phyloP scores from a whole-genome alignment of 30 jellyfish, hydroid and myxozoan species.

The Aurelia sp. region DNA sequence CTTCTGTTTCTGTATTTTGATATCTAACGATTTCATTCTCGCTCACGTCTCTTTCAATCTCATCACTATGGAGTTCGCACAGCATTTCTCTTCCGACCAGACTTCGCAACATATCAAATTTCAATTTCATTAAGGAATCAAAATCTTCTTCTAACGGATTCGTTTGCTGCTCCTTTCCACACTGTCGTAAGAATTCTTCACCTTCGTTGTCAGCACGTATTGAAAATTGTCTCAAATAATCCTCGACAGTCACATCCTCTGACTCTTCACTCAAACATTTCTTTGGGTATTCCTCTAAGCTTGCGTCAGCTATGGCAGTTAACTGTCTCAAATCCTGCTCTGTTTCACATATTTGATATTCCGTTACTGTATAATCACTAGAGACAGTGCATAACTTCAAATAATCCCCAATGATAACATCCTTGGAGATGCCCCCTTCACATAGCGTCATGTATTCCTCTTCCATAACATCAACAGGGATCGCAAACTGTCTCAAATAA shows the following conservation, averaged over 20 bases:
- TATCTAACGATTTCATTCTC: no score
- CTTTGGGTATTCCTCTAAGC: neutral
- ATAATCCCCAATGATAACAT: no score
- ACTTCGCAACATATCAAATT: neutral
- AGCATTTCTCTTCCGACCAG: no score
- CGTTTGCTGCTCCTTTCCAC: neutral
- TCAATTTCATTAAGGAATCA: neutral
- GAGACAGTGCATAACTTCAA: no score
- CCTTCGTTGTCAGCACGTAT: neutral
- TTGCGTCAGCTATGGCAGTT: neutral
- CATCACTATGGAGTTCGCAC: no score
- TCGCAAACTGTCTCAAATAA: constrained; percentile 3
- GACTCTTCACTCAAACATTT: neutral
- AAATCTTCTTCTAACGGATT: neutral
- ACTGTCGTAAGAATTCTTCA: constrained; percentile 15
- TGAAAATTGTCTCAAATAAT: neutral
- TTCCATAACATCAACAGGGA: neutral
- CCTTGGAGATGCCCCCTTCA: no score
- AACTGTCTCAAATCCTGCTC: constrained; percentile 5
- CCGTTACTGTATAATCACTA: no score
- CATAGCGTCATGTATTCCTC: constrained; percentile 1
- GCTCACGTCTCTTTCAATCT: no score
- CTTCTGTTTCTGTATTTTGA: no score
- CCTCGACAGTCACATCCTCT: constrained; percentile 32
- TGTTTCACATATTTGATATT: no score